Conservation (phyloP, 2,113 vertebrate species). For the Anas platyrhynchos region DNA sequence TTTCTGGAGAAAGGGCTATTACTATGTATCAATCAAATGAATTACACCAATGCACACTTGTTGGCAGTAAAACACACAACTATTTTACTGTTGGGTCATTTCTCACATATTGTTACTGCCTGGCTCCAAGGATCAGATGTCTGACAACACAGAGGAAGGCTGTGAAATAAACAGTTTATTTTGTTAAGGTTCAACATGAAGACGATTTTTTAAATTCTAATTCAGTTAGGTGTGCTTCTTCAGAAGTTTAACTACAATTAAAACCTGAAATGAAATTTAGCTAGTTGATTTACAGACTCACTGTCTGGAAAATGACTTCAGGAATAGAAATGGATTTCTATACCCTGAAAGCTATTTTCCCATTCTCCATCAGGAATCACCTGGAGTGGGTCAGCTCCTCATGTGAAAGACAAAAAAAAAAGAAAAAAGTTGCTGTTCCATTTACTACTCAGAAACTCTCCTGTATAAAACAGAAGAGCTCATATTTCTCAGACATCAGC, state of each 20-base stretch:
- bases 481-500: neutral
- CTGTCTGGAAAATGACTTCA: neutral
- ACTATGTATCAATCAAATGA: conserved; percentile 37
- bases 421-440: neutral
- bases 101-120: neutral
- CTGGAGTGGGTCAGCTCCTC: neutral
- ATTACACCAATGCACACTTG: neutral
- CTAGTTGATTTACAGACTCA: neutral
- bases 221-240: neutral
- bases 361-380: neutral
- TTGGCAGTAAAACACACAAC: neutral
- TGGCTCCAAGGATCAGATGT: neutral
- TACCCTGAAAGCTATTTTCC: neutral
- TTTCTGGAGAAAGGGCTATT: conserved; percentile 37
- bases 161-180: neutral
- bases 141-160: neutral
- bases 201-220: accelerated
- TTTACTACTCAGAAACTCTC: neutral
- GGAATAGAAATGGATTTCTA: neutral
- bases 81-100: neutral
- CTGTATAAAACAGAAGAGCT: neutral
- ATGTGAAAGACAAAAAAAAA: neutral
- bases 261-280: neutral
- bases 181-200: neutral
- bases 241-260: neutral